Evolutionary conservation across 1,140 invertebrate genomes (phyloP), one percentile per base, ranked within the genome.

Genomic region (Pachyrhynchus sulphureomaculatus): DNA sequence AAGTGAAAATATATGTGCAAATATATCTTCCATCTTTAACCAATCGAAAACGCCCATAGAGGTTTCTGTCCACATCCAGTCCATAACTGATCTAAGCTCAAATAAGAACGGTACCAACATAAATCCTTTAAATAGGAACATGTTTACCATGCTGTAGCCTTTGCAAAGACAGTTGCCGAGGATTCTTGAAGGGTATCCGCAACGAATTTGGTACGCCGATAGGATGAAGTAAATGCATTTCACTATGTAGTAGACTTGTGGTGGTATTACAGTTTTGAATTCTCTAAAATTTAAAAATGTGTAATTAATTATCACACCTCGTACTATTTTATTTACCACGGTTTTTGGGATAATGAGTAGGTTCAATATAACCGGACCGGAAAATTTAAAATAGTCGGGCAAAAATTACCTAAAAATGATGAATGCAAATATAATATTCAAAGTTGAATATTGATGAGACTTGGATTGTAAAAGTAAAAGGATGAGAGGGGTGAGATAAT

Each of bases 11-110:
- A 99, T 91, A 73, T 94, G 93, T 0, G 94, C 90, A 78, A 97
- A 99, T 63, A 99, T 98, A 76, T 99, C 96, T 79, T 99, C 97
- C 93, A 99, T 96, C 79, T 98, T 98, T n/a, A 99, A 86, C 95
- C 96, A 99, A 77, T 98, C 95, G 74, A 93, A 92, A 23, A 99
- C 83, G 0, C 94, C 92, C 91, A 99, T 96, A 0, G 95, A 96
- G 0, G 97, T 98, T 71, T 99, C 95, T 0, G 97, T 99, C 94
- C 96, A 99, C 71, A 99, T 96, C 95, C 98, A 99, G 77, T 99
- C 98, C 90, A 99, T 98, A 0, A 98, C 83, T 1, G 95, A 92
- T 48, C 97, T 83, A 59, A 99, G 79, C 77, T 99, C 98, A 76
- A 98, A 96, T 4, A 99, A 79, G 77, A 99, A 99, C 2, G 97